phyloP scores from a whole-genome alignment of 2,888 invertebrate genomes.

The Terebella lapidaria region DNA sequence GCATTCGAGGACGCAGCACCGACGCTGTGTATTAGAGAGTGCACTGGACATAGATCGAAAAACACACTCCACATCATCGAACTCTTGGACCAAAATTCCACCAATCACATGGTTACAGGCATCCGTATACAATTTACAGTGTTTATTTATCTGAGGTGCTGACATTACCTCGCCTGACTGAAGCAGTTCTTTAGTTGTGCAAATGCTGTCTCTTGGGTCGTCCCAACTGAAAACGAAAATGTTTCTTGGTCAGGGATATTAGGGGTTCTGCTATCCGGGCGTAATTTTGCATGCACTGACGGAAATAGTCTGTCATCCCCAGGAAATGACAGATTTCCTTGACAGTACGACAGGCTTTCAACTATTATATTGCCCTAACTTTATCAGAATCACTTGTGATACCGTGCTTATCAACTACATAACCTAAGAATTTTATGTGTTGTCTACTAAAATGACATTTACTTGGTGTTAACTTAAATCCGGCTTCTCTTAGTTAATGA shows the following conservation, averaged over 20 bases:
- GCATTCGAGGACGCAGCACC: not conserved
- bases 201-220: no score
- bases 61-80: not conserved
- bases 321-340: not conserved
- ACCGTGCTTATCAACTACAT: not conserved
- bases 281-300: slow-evolving; percentile 2
- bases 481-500: not conserved
- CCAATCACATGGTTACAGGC: not conserved
- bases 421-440: not conserved
- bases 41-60: not conserved
- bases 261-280: slow-evolving; percentile 4
- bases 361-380: not conserved
- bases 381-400: not conserved
- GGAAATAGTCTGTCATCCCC: not conserved
- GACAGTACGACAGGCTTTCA: not conserved
- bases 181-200: not conserved
- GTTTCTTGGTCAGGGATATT: not conserved
- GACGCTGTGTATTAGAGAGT: not conserved
- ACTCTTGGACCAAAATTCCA: not conserved
- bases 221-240: not conserved
- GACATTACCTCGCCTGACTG: not conserved
- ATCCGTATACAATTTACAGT: not conserved
- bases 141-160: not conserved
- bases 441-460: not conserved
- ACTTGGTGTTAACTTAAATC: not conserved